These are phyloP conservation scores for Euura lappo DNA, from an alignment of 1,140 invertebrate species.

Conservation along the genomic window DNA sequence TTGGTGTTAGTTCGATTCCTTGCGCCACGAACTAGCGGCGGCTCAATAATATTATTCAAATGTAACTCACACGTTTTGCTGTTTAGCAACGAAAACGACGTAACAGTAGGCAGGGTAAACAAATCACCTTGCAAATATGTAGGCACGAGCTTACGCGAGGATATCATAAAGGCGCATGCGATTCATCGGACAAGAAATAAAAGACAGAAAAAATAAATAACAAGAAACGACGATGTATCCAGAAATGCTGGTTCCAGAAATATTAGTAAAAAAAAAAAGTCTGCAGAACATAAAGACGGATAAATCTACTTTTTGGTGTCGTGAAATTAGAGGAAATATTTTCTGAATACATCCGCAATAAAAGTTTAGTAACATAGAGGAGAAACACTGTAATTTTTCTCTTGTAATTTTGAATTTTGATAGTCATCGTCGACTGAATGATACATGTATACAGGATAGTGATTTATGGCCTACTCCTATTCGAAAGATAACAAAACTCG, in stretches of 20 bases:
- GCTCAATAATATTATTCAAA: too few relatives aligned
- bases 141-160: not conserved
- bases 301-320: not conserved
- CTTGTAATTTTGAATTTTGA: not conserved
- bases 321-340: not conserved
- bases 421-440: not conserved
- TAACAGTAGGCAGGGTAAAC: too few relatives aligned
- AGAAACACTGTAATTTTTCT: not conserved
- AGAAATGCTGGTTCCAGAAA: not conserved
- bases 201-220: not conserved
- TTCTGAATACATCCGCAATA: not conserved
- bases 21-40: too few relatives aligned
- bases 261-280: not conserved
- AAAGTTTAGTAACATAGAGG: conserved; percentile 1
- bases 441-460: not conserved
- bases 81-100: too few relatives aligned
- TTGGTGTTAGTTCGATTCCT: too few relatives aligned
- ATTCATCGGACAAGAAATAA: not conserved
- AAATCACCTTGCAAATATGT: too few relatives aligned
- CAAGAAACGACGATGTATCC: not conserved
- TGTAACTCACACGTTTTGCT: too few relatives aligned
- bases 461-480: conserved; percentile 6
- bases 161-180: not conserved
- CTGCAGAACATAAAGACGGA: not conserved
- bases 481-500: not conserved